Evolutionary conservation across 2,113 vertebrate genomes (phyloP).

Genomic region (Pseudorhombus dupliciocellatus): DNA sequence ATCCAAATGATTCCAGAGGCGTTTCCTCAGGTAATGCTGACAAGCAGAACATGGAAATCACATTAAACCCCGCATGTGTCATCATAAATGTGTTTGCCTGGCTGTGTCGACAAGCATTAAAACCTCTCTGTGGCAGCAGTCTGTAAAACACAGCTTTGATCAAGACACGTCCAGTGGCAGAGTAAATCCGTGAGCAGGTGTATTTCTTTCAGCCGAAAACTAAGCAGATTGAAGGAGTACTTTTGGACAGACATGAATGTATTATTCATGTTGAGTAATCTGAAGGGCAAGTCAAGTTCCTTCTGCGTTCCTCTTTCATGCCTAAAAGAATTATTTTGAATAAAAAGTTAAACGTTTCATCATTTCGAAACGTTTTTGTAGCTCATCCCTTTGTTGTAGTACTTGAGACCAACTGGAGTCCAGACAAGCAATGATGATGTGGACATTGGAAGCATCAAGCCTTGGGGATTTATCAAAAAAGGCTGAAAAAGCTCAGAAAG

Average conservation of each 20-base stretch:
- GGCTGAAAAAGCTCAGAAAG: no score
- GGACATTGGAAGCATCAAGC: not conserved
- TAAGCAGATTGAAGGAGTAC: slow-evolving; percentile 13
- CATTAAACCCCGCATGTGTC: slow-evolving; percentile 62
- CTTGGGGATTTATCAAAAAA: not conserved
- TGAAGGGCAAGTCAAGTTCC: not conserved
- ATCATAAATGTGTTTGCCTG: slow-evolving; percentile 22
- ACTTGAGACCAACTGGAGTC: not conserved
- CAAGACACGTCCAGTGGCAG: slow-evolving; percentile 33
- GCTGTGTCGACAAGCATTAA: slow-evolving; percentile 37
- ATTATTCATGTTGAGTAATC: slow-evolving; percentile 20
- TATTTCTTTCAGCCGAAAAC: slow-evolving; percentile 25
- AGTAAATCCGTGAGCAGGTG: slow-evolving; percentile 33
- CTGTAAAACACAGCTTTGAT: slow-evolving; percentile 45
- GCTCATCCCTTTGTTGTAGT: not conserved
- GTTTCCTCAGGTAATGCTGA: slow-evolving; percentile 52
- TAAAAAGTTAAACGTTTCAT: not conserved
- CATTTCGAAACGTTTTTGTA: not conserved
- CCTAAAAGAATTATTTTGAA: not conserved
- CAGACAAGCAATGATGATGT: not conserved
- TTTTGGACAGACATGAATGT: slow-evolving; percentile 16
- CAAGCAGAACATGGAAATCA: slow-evolving; percentile 69
- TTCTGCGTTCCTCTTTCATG: slow-evolving; percentile 3
- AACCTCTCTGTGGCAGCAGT: slow-evolving; percentile 19
- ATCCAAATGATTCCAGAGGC: slow-evolving; percentile 52